phyloP scores from a whole-genome alignment of 2,888 invertebrate genomes.

The Augochlorella aurata region DNA sequence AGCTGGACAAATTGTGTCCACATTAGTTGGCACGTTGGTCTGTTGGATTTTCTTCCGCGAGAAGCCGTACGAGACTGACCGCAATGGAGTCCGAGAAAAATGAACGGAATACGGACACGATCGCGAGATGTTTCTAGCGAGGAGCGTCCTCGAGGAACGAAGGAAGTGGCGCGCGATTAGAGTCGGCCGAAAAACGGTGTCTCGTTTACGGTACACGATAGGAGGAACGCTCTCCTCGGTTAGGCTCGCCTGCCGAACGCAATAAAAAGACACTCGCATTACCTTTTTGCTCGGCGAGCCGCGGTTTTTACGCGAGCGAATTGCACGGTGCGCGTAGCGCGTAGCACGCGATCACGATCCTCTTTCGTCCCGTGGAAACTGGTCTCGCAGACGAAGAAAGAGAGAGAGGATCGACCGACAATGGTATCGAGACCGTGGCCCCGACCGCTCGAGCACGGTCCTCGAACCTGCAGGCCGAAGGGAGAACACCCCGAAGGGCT shows the following conservation, averaged over 20 bases:
- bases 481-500: conserved; percentile 6
- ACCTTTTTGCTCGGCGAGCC: conserved; percentile 30
- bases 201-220: conserved; percentile 24
- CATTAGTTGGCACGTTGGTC: neutral
- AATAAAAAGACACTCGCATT: conserved; percentile 12
- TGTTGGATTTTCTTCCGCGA: neutral
- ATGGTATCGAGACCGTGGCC: conserved; percentile 60
- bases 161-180: conserved; percentile 36
- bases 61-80: neutral
- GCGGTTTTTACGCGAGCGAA: conserved; percentile 44
- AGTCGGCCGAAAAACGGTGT: conserved; percentile 21
- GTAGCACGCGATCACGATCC: conserved; percentile 33
- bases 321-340: conserved; percentile 11
- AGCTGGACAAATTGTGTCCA: neutral
- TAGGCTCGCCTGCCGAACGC: neutral
- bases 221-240: neutral
- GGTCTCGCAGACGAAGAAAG: conserved; percentile 19
- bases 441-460: conserved; percentile 5
- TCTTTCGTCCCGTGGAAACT: conserved; percentile 45
- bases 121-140: neutral
- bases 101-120: neutral
- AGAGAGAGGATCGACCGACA: conserved; percentile 61
- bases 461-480: neutral
- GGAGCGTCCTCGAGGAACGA: neutral
- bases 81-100: neutral